Percentiles rank a stretch among this genome's conserved stretches.
Evolutionary conservation across 2,113 vertebrate species (phyloP).

Genomic region (Hippocampus zosterae): DNA sequence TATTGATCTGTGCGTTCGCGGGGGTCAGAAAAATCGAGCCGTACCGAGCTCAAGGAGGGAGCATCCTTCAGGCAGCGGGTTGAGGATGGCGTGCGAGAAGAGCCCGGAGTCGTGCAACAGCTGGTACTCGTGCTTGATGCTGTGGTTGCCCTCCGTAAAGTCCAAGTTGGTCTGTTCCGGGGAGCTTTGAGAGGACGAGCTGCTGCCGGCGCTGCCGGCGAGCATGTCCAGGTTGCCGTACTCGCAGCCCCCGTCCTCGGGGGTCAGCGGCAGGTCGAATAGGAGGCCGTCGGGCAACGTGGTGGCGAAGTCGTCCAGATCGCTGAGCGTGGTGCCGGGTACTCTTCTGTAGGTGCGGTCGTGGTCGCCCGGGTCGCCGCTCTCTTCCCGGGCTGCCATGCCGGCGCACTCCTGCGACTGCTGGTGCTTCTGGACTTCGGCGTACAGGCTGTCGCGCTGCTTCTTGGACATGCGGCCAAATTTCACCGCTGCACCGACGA

Average conservation of each 20-base stretch:
- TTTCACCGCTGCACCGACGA: slow-evolving; percentile 77
- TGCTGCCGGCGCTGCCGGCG: slow-evolving; percentile 63
- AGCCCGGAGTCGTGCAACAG: slow-evolving; percentile 77
- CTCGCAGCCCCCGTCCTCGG: slow-evolving; percentile 69
- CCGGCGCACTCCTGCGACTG: slow-evolving; percentile 75
- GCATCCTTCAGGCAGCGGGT: slow-evolving; percentile 65
- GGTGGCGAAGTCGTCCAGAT: slow-evolving; percentile 80
- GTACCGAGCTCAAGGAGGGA: slow-evolving; percentile 79
- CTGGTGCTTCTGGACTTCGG: slow-evolving; percentile 90
- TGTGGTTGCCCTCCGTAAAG: slow-evolving; percentile 63
- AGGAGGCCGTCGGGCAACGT: slow-evolving; percentile 79
- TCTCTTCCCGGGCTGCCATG: slow-evolving; percentile 48
- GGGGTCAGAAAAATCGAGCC: slow-evolving; percentile 24
- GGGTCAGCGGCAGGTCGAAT: slow-evolving; percentile 84
- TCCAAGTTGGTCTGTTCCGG: slow-evolving; percentile 81
- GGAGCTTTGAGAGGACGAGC: slow-evolving; percentile 78
- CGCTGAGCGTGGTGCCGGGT: slow-evolving; percentile 74
- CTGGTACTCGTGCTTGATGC: slow-evolving; percentile 83
- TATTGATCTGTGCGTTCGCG: neutral
- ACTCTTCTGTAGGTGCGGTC: slow-evolving; percentile 75
- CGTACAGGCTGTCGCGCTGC: slow-evolving; percentile 87
- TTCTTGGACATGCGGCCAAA: slow-evolving; percentile 96
- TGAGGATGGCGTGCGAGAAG: slow-evolving; percentile 65
- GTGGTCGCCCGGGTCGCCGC: slow-evolving; percentile 53
- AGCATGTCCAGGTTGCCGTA: slow-evolving; percentile 81